phyloP scores from a whole-genome alignment of 2,113 vertebrate genomes.

The Abramis brama region DNA sequence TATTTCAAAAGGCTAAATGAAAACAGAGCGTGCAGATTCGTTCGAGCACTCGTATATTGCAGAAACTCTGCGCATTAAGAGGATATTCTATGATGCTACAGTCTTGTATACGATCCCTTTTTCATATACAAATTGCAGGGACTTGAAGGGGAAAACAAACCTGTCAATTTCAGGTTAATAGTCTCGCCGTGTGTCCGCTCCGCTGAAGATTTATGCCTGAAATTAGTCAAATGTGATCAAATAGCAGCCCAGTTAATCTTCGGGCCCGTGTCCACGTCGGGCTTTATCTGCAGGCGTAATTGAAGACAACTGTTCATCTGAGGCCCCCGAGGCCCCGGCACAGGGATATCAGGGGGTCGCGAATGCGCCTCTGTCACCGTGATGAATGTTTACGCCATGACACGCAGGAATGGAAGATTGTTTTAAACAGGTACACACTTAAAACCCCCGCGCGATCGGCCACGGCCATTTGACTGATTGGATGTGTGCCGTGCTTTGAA shows the following conservation, averaged over 20 bases:
- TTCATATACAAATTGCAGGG: background rate
- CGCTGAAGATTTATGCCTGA: conserved; percentile 84
- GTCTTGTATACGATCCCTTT: background rate
- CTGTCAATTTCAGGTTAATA: conserved; percentile 73
- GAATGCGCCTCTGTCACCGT: conserved; percentile 73
- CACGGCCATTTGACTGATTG: conserved; percentile 71
- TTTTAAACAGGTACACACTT: conserved; percentile 82
- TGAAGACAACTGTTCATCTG: conserved; percentile 82
- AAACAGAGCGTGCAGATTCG: conserved; percentile 20
- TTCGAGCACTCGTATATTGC: background rate
- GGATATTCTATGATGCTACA: background rate
- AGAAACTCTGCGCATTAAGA: background rate
- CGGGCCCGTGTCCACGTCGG: conserved; percentile 78
- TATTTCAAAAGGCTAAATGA: conserved; percentile 79
- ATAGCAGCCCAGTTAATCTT: conserved; percentile 84
- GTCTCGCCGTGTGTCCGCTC: conserved; percentile 70
- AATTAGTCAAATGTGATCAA: conserved; percentile 87
- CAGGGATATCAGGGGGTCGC: conserved; percentile 75
- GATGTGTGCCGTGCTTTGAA: conserved; percentile 68
- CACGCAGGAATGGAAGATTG: conserved; percentile 68
- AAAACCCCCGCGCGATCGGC: conserved; percentile 70
- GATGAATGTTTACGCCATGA: conserved; percentile 80
- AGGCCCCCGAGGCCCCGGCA: conserved; percentile 76
- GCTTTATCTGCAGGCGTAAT: conserved; percentile 82
- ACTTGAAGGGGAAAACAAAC: conserved; percentile 23